These are phyloP conservation scores for Haliclona indistincta DNA, from an alignment of 37 sponge, comb jelly and placozoan species.

Conservation along the genomic window DNA sequence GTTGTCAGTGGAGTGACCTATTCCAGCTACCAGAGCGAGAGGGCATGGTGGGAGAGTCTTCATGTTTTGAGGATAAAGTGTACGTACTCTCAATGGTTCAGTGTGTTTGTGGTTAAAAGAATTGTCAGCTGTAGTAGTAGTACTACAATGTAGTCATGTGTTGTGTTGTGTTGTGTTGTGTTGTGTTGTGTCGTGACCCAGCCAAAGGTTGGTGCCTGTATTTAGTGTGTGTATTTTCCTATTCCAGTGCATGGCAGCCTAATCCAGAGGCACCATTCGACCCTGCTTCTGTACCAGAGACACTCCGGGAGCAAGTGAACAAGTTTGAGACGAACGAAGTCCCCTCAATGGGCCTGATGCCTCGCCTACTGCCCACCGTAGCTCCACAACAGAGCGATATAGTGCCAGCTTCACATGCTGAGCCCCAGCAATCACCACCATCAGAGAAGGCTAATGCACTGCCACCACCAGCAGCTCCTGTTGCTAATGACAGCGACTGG, in stretches of 20 bases:
- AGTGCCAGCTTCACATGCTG: no score
- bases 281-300: constrained; percentile 22
- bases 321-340: constrained; percentile 41
- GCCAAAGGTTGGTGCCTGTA: no score
- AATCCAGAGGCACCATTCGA: constrained; percentile 39
- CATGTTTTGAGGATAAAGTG: background rate
- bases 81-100: background rate
- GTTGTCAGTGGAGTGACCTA: background rate
- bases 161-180: no score
- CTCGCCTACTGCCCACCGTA: background rate
- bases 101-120: background rate
- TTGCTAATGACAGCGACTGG: no score
- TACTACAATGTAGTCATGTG: no score
- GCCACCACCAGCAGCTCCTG: no score
- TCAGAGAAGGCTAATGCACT: no score
- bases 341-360: constrained; percentile 24
- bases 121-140: no score
- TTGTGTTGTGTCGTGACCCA: no score
- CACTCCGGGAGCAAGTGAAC: constrained; percentile 14
- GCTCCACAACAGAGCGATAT: no score
- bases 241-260: constrained; percentile 1
- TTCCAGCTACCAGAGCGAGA: constrained; percentile 38
- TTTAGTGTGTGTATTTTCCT: no score
- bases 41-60: constrained; percentile 8
- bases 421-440: no score